Percentiles rank a stretch among this genome's conserved stretches.
Conservation (phyloP, 92 coral and sea anemone genomes). For the Porites divaricata region DNA sequence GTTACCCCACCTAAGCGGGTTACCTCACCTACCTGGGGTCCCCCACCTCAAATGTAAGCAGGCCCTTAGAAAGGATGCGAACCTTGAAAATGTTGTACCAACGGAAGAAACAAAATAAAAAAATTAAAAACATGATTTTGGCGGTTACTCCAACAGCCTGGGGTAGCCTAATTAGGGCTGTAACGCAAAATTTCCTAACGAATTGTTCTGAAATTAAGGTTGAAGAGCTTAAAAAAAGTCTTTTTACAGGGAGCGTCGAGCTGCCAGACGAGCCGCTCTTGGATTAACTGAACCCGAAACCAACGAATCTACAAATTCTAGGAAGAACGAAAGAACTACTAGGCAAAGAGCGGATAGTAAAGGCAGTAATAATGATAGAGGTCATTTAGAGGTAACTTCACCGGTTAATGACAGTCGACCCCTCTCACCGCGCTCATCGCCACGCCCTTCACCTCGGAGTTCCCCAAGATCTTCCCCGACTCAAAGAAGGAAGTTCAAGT, state of each 20-base stretch:
- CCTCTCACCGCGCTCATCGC: constrained; percentile 71
- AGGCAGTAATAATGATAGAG: constrained; percentile 22
- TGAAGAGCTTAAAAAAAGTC: background rate
- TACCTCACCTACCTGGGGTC: too few relatives aligned
- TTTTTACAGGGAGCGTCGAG: constrained; percentile 77
- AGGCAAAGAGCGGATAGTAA: constrained; percentile 33
- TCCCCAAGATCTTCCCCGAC: constrained; percentile 77
- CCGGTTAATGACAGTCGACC: constrained; percentile 22
- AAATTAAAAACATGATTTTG: too few relatives aligned
- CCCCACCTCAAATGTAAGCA: too few relatives aligned
- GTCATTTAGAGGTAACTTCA: constrained; percentile 52
- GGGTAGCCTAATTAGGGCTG: too few relatives aligned
- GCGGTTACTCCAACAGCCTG: too few relatives aligned
- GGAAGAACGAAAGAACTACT: constrained; percentile 16
- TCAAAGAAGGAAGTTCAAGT: constrained; percentile 70
- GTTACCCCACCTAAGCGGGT: too few relatives aligned
- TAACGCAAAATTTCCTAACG: too few relatives aligned
- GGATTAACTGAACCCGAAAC: constrained; percentile 63
- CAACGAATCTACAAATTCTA: constrained; percentile 39
- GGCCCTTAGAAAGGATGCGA: too few relatives aligned
- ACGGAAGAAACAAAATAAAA: too few relatives aligned
- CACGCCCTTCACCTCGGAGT: constrained; percentile 71
- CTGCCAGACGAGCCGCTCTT: constrained; percentile 88
- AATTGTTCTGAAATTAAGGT: too few relatives aligned
- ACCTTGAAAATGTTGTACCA: too few relatives aligned